Conservation (phyloP, 2,888 invertebrate genomes). For the Chrysina gloriosa region DNA sequence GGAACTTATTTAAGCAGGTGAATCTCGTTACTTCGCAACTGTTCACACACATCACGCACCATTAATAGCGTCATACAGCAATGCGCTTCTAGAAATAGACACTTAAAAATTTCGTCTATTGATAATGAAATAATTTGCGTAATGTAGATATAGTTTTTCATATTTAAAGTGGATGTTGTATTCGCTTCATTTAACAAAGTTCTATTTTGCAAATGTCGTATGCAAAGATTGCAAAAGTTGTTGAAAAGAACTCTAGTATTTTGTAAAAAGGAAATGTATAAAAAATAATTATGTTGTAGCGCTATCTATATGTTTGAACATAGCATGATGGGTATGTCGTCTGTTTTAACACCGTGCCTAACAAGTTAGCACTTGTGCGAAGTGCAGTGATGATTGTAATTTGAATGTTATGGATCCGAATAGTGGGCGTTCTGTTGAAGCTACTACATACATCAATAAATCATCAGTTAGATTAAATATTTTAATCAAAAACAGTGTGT, state of each 20-base stretch:
- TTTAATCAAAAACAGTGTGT: slow-evolving; percentile 23
- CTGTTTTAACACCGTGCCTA: slow-evolving; percentile 62
- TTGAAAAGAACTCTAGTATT: not conserved
- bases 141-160: too few species aligned
- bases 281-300: not conserved
- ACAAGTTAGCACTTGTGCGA: slow-evolving; percentile 56
- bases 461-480: slow-evolving; percentile 54
- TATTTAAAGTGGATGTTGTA: too few species aligned
- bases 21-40: too few species aligned
- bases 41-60: too few species aligned
- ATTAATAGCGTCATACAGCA: too few species aligned
- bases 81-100: too few species aligned
- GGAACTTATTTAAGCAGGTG: too few species aligned
- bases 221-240: not conserved
- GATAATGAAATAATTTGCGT: too few species aligned
- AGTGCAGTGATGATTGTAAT: slow-evolving; percentile 53
- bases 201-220: too few species aligned
- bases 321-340: slow-evolving; percentile 56
- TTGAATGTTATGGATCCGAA: slow-evolving; percentile 58
- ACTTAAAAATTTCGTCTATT: too few species aligned
- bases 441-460: slow-evolving; percentile 61
- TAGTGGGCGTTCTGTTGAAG: slow-evolving; percentile 63
- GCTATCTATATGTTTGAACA: slow-evolving; percentile 52
- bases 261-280: slow-evolving; percentile 1
- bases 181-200: too few species aligned